Percentiles rank a stretch among this genome's conserved stretches.
These are phyloP conservation scores for Borostomias antarcticus DNA, from an alignment of 2,797 vertebrate genomes.

Conservation along the genomic window DNA sequence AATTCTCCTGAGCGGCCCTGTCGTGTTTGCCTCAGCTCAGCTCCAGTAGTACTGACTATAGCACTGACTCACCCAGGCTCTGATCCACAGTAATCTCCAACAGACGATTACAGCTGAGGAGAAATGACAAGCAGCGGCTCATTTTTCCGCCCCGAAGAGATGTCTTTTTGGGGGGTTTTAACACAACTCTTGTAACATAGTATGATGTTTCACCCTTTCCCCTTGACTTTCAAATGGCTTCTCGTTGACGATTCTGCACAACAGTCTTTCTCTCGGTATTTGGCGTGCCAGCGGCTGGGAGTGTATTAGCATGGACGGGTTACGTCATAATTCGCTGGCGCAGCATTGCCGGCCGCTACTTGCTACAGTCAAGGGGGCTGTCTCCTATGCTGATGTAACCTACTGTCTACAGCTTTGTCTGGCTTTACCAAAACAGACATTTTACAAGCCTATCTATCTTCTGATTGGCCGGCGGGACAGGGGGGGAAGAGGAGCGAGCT, in stretches of 20 bases:
- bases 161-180: background rate
- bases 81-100: constrained; percentile 2
- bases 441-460: constrained; percentile 44
- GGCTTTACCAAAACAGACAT: constrained; percentile 36
- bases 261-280: background rate
- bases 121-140: background rate
- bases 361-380: constrained; percentile 24
- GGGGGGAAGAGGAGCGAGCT: constrained; percentile 30
- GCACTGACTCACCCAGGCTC: constrained; percentile 10
- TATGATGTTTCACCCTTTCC: too few species aligned
- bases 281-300: background rate
- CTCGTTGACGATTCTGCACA: too few species aligned
- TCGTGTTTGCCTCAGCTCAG: background rate
- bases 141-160: background rate
- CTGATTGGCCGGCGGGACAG: constrained; percentile 33
- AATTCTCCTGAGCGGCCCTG: background rate
- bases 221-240: too few species aligned
- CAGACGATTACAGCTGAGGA: constrained; percentile 7
- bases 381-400: constrained; percentile 40
- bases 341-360: constrained; percentile 11
- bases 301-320: background rate
- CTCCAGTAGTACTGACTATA: background rate
- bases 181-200: background rate
- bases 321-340: constrained; percentile 5
- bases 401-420: constrained; percentile 50